These are phyloP conservation scores for Chiroxiphia lanceolata DNA, from an alignment of 2,797 vertebrate genomes.

Conservation along the genomic window DNA sequence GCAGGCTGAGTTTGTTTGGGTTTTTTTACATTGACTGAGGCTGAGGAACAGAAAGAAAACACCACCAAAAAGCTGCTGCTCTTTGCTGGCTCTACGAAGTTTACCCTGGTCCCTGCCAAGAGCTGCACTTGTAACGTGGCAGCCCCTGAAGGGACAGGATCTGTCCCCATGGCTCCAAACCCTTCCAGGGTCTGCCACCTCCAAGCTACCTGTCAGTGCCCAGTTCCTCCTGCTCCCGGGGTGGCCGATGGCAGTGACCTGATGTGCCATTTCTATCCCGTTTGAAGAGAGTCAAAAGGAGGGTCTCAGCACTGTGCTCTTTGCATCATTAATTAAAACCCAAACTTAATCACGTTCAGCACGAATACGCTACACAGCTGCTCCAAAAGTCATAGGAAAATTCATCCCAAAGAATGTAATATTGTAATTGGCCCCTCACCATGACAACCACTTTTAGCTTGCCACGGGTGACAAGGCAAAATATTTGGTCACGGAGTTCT, in stretches of 20 bases:
- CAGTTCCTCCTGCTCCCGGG: neutral
- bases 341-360: neutral
- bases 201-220: neutral
- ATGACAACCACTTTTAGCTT: accelerated
- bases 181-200: neutral
- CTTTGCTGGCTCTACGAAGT: neutral
- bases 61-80: neutral
- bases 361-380: neutral
- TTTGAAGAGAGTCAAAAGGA: neutral
- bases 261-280: neutral
- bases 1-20: neutral
- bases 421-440: neutral
- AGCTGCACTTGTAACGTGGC: neutral
- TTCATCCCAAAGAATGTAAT: accelerated
- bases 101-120: neutral
- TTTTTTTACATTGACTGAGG: neutral
- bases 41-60: neutral
- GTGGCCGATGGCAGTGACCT: neutral
- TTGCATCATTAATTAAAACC: neutral
- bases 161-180: neutral
- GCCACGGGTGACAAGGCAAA: accelerated
- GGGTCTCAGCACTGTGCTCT: neutral
- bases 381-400: neutral
- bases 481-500: accelerated
- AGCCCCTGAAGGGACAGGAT: neutral